Base-by-base conservation (phyloP, 2,113 vertebrate genomes). In the Myotis lucifugus region DNA sequence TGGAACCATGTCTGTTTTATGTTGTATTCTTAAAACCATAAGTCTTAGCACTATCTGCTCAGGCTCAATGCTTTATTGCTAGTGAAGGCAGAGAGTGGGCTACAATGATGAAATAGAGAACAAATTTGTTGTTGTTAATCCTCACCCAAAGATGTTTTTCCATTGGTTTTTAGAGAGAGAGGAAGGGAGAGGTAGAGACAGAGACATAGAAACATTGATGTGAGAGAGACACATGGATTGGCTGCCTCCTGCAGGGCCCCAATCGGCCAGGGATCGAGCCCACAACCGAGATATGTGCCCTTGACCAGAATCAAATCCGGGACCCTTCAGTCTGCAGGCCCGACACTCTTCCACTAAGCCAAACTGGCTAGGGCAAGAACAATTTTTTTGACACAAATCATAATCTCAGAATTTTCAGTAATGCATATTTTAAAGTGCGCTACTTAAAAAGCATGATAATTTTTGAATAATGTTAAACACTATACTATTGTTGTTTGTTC, bases 331-430 rank as follows among this genome's bases (percentile, higher is more conserved):
- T 61, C 59, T 61, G 59, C 59, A 61, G 25, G 25, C 4, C 4
- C 10, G 1, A 61, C 3, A 10, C 23, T 61, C 56, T 61, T 61
- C 23, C 56, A 61, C 23, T 61, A 10, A 61, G 59, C 59, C 59
- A 27, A 5, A 61, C 59, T 61, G 59, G 59, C 59, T 61, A 12
- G 59, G 59, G 59, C 10, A 1, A 61, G 59, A 61, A 61, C 59
- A 61, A 27, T 61, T 61, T 46, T 95, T 96, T 64, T 76, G 46
- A 79, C 32, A 72, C 2, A 50, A 18, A 79, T 5, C 9, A 81
- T 84, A 83, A 76, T 27, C 6, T 79, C 37, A 83, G 11, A 94
- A 46, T 66, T 86, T 93, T 88, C 69, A 82, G 34, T 93, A 84
- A 76, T 64, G 18, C 15, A 29, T 18, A 91, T 77, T 88, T 87